Evolutionary conservation across 2,797 vertebrate species (phyloP).

Genomic region (Chloroceryle inda): DNA sequence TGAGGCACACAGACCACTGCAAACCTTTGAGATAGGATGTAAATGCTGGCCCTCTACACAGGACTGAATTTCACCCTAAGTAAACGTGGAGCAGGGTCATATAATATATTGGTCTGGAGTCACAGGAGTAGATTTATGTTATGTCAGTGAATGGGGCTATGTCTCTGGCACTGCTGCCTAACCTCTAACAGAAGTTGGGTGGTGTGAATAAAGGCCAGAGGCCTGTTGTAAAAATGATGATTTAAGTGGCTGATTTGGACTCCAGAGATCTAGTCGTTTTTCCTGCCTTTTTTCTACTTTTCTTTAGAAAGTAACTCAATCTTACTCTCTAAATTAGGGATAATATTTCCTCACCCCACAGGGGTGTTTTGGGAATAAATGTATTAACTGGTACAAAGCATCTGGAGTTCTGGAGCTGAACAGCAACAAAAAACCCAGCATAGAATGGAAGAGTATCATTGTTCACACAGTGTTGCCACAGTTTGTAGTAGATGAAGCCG

Average conservation of each 20-base stretch:
- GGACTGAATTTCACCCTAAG: background rate
- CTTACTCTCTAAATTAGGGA: background rate
- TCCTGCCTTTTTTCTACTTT: conserved; percentile 31
- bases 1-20: background rate
- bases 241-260: conserved; percentile 23
- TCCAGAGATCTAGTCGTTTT: conserved; percentile 17
- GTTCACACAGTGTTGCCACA: background rate
- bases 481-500: background rate
- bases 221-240: conserved; percentile 44
- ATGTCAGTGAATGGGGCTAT: conserved; percentile 12
- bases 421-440: background rate
- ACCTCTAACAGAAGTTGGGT: conserved; percentile 42
- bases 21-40: background rate
- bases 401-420: background rate
- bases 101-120: conserved; percentile 12
- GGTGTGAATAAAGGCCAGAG: conserved; percentile 61
- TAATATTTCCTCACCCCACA: conserved; percentile 18
- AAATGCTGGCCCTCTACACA: background rate
- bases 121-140: conserved; percentile 23
- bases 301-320: background rate
- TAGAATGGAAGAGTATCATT: background rate
- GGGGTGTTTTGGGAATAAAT: background rate
- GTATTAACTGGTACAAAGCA: background rate
- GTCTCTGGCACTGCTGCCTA: conserved; percentile 42
- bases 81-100: conserved; percentile 19